Conservation (phyloP, 1,140 invertebrate species). For the Limonius californicus region DNA sequence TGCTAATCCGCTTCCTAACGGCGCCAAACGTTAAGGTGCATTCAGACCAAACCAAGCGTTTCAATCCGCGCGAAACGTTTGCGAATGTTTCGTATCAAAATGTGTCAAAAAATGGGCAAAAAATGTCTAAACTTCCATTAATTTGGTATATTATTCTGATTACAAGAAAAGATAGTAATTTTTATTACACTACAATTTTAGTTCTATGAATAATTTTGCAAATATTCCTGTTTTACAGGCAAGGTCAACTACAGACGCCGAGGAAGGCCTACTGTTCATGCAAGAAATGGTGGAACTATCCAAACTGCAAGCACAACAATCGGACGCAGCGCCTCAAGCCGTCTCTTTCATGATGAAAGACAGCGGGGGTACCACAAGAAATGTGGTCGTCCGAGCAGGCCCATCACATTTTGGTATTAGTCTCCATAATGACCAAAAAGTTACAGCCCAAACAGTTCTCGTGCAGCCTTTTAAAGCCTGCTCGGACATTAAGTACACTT, state of each 20-base stretch:
- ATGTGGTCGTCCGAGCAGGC: slow-evolving; percentile 66
- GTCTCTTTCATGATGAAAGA: slow-evolving; percentile 53
- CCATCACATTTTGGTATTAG: slow-evolving; percentile 89
- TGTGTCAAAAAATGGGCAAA: no score
- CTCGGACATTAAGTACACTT: slow-evolving; percentile 57
- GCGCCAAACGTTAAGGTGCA: no score
- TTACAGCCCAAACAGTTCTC: slow-evolving; percentile 59
- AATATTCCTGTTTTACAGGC: no score
- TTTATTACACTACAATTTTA: no score
- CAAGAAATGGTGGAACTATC: slow-evolving; percentile 94
- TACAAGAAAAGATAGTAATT: no score
- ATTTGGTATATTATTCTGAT: no score
- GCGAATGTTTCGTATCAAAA: no score
- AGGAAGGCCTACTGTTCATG: slow-evolving; percentile 93
- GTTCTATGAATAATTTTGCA: no score
- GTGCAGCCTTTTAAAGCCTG: slow-evolving; percentile 71
- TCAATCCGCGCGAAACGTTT: no score
- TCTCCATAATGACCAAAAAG: slow-evolving; percentile 56
- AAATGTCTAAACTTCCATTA: no score
- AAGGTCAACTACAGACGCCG: slow-evolving; percentile 75
- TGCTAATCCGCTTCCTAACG: no score
- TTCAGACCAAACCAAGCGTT: no score
- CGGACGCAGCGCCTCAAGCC: slow-evolving; percentile 53
- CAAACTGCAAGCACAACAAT: slow-evolving; percentile 62
- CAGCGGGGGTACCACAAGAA: slow-evolving; percentile 39